Evolutionary conservation across 2,888 invertebrate genomes (phyloP).

Genomic region (Melanophora roralis): DNA sequence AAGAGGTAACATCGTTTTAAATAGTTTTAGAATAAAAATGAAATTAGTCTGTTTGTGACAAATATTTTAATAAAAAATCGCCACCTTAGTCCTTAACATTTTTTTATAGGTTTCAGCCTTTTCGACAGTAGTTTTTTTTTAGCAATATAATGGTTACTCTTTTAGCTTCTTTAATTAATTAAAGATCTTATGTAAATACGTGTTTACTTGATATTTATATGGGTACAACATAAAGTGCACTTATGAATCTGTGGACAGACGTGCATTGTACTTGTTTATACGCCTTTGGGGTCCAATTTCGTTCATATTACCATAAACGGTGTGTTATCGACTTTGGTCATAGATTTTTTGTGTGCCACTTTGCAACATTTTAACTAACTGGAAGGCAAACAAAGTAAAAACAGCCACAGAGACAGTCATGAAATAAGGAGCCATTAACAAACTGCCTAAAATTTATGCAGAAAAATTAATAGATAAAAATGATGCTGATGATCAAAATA

Average conservation of each 20-base stretch:
- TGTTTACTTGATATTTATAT: neutral
- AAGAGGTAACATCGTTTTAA: no score
- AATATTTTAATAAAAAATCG: no score
- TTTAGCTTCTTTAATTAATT: conserved; percentile 21
- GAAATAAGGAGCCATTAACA: neutral
- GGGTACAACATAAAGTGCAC: no score
- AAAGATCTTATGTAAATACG: neutral
- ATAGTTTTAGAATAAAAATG: no score
- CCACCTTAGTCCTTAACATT: no score
- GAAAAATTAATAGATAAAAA: neutral
- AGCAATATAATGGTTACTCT: no score
- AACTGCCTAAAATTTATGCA: neutral
- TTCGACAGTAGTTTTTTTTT: conserved; percentile 17
- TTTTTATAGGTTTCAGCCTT: neutral
- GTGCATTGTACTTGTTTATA: conserved; percentile 34
- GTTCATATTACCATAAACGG: conserved; percentile 73
- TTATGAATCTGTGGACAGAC: neutral
- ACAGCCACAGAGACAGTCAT: neutral
- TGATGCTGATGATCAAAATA: conserved; percentile 7
- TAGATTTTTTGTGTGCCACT: conserved; percentile 17
- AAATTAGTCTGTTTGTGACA: no score
- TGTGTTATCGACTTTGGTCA: conserved; percentile 71
- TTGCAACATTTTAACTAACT: conserved; percentile 22
- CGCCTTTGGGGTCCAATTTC: conserved; percentile 71
- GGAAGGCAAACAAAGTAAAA: neutral